Percentiles rank a stretch among this genome's conserved stretches.
phyloP scores from a whole-genome alignment of 2,888 invertebrate species.

The Xestoiulus laeticollis region DNA sequence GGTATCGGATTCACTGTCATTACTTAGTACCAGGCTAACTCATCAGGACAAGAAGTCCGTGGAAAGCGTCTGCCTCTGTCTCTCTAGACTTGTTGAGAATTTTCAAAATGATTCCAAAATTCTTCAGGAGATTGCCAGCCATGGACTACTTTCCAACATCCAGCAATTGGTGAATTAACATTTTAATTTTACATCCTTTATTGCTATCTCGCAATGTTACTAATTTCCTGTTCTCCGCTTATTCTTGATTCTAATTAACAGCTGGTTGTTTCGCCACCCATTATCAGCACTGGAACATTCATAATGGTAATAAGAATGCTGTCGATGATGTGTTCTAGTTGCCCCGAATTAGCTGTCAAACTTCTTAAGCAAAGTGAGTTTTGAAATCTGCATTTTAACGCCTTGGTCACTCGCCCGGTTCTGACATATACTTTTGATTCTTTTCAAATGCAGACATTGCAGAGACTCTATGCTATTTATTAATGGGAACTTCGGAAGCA shows the following conservation, averaged over 20 bases:
- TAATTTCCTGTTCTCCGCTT: neutral
- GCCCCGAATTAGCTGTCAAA: constrained; percentile 91
- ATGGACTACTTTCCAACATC: constrained; percentile 88
- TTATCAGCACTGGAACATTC: constrained; percentile 93
- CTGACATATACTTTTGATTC: constrained; percentile 1
- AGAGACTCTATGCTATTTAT: constrained; percentile 90
- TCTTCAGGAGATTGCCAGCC: constrained; percentile 92
- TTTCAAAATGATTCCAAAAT: constrained; percentile 91
- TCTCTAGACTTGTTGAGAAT: constrained; percentile 95
- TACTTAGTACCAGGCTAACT: constrained; percentile 76
- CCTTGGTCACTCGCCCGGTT: too few species aligned
- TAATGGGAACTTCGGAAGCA: constrained; percentile 83
- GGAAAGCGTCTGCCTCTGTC: constrained; percentile 95
- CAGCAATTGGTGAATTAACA: constrained; percentile 80
- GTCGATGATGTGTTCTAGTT: constrained; percentile 94
- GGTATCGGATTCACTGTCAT: constrained; percentile 84
- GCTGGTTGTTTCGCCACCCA: constrained; percentile 93
- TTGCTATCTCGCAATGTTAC: neutral
- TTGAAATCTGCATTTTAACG: neutral
- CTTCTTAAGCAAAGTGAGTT: constrained; percentile 81
- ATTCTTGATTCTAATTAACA: constrained; percentile 61
- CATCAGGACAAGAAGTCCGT: constrained; percentile 94
- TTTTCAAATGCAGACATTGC: constrained; percentile 75
- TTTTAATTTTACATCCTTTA: neutral
- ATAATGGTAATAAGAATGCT: constrained; percentile 96